Evolutionary conservation across 1,140 invertebrate species (phyloP).

Genomic region (Colletes latitarsis): DNA sequence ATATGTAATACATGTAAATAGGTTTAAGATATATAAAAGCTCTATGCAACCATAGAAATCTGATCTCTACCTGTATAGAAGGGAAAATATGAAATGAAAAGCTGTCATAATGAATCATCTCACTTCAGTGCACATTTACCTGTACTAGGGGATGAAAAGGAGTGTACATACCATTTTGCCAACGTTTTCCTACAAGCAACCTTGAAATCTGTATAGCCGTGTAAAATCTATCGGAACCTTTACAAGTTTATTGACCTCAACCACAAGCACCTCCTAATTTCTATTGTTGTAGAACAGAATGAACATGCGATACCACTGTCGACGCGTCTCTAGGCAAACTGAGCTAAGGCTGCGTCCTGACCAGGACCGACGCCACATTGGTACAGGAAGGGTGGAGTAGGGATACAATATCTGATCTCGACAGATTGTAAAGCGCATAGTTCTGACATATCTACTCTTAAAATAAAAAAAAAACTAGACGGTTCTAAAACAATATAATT

Average conservation of each 20-base stretch:
- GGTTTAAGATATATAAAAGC: constrained; percentile 7
- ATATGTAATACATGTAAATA: background rate
- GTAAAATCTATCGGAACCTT: constrained; percentile 53
- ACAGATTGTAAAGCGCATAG: constrained; percentile 20
- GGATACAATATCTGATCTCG: constrained; percentile 60
- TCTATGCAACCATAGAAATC: constrained; percentile 51
- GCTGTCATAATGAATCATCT: constrained; percentile 80
- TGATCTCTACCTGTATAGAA: constrained; percentile 62
- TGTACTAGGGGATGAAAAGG: constrained; percentile 63
- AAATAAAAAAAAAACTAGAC: background rate
- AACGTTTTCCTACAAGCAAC: constrained; percentile 24
- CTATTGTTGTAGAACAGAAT: constrained; percentile 49
- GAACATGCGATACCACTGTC: constrained; percentile 67
- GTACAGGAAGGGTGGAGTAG: constrained; percentile 61
- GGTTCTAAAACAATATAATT: background rate
- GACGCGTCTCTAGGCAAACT: constrained; percentile 73
- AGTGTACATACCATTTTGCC: constrained; percentile 77
- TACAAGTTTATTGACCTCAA: constrained; percentile 25
- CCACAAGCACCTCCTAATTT: constrained; percentile 36
- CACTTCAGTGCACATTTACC: constrained; percentile 73
- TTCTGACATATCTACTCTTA: constrained; percentile 1
- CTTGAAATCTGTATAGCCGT: constrained; percentile 38
- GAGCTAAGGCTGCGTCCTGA: constrained; percentile 76
- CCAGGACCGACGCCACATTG: constrained; percentile 74
- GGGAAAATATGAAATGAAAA: constrained; percentile 77